These are phyloP conservation scores for Bursaphelenchus mucronatus DNA, from an alignment of 1,140 invertebrate species.

Conservation along the genomic window DNA sequence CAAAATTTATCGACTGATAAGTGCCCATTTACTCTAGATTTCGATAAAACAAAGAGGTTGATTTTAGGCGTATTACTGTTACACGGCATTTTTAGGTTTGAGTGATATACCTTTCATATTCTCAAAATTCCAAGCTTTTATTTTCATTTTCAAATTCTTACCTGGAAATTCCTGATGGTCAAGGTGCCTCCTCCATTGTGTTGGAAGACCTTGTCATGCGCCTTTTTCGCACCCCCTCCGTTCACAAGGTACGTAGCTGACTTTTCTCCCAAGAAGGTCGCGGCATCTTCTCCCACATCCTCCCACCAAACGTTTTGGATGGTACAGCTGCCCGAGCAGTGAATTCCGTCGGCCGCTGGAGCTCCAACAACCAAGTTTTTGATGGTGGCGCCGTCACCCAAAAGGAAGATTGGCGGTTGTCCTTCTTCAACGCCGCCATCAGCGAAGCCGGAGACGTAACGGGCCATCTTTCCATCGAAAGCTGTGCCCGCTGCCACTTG, in stretches of 20 bases:
- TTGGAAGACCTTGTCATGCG: conserved; percentile 1
- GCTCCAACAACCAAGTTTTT: conserved; percentile 24
- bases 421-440: conserved; percentile 20
- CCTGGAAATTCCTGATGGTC: too few relatives aligned
- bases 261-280: conserved; percentile 13
- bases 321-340: conserved; percentile 20
- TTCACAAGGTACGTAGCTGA: background rate
- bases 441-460: conserved; percentile 18
- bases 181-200: too few relatives aligned
- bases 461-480: conserved; percentile 10
- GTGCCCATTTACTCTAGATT: too few relatives aligned
- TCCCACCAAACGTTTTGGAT: conserved; percentile 23
- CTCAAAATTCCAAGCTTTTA: too few relatives aligned
- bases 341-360: conserved; percentile 19
- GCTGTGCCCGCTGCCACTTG: background rate
- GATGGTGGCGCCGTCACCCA: conserved; percentile 19
- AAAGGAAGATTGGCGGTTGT: conserved; percentile 26
- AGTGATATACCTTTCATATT: too few relatives aligned
- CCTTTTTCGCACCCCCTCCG: conserved; percentile 23
- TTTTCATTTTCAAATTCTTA: too few relatives aligned
- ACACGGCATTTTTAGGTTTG: too few relatives aligned
- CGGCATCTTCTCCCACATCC: conserved; percentile 24
- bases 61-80: too few relatives aligned
- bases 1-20: too few relatives aligned
- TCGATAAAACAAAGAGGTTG: too few relatives aligned